Evolutionary conservation across 2,113 vertebrate species (phyloP).

Genomic region (Chunga burmeisteri): DNA sequence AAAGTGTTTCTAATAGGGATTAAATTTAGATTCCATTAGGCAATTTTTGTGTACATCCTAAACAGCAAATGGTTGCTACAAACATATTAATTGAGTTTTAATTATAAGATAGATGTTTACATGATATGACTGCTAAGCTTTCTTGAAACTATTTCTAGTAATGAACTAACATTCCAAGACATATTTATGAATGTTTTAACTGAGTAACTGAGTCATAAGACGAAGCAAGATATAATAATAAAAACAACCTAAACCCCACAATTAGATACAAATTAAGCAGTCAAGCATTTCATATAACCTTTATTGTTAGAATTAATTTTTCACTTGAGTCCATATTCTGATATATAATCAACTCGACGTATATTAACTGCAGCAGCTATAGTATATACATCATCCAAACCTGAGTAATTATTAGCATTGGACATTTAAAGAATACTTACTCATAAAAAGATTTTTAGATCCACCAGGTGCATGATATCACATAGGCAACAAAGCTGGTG

Average conservation of each 20-base stretch:
- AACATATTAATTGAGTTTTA: constrained; percentile 60
- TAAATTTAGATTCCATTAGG: constrained; percentile 25
- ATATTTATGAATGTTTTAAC: constrained; percentile 13
- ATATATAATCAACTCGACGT: background rate
- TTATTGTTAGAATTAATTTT: constrained; percentile 53
- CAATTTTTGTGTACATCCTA: constrained; percentile 31
- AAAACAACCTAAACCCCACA: constrained; percentile 14
- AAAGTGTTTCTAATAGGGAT: constrained; percentile 32
- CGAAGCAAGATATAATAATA: background rate
- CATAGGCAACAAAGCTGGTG: no score
- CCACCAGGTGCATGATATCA: background rate
- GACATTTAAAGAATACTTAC: background rate
- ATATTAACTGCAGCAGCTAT: background rate
- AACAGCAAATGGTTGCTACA: constrained; percentile 37
- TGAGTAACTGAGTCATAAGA: constrained; percentile 18
- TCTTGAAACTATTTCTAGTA: constrained; percentile 44
- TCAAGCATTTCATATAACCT: background rate
- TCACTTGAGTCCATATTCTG: constrained; percentile 28
- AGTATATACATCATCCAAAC: background rate
- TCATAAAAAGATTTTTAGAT: background rate
- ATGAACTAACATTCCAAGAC: background rate
- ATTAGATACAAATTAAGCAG: constrained; percentile 36
- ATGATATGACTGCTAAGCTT: constrained; percentile 42
- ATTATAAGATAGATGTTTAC: constrained; percentile 46
- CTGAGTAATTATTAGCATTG: background rate